Conservation (phyloP, 2,797 vertebrate genomes). For the Todus mexicanus region DNA sequence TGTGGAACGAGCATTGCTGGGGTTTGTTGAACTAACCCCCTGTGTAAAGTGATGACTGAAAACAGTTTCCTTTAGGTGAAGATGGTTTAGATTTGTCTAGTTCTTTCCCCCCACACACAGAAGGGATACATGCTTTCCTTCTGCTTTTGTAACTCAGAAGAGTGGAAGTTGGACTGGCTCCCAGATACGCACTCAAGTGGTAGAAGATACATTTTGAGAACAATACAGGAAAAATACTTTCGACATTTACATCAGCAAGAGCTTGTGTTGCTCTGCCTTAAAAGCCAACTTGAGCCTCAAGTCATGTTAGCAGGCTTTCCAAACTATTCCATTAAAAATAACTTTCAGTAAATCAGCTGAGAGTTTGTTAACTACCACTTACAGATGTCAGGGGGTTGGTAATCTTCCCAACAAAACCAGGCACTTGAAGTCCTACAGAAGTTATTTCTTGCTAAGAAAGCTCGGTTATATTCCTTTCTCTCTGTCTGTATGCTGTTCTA, state of each 20-base stretch:
- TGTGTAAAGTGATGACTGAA: not conserved
- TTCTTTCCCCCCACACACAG: not conserved
- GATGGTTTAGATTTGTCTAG: not conserved
- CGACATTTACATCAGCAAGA: not conserved
- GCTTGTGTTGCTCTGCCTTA: not conserved
- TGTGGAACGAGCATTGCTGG: not conserved
- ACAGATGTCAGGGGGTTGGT: not conserved
- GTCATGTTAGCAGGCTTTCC: not conserved
- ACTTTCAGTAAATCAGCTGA: not conserved
- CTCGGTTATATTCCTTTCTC: not conserved
- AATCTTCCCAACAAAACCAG: not conserved
- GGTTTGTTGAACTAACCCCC: not conserved
- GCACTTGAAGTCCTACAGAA: not conserved
- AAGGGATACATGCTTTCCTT: rapidly evolving
- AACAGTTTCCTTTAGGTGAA: not conserved
- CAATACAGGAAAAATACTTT: not conserved
- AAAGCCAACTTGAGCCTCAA: not conserved
- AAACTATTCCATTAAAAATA: not conserved
- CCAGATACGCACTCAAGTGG: not conserved
- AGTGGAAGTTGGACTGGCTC: not conserved
- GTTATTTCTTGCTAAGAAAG: not conserved
- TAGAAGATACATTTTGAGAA: not conserved
- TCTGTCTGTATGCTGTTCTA: not conserved
- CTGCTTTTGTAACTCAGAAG: not conserved
- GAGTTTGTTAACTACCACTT: not conserved